Conservation (phyloP, 2,888 invertebrate species). For the Embidobia sp. region DNA sequence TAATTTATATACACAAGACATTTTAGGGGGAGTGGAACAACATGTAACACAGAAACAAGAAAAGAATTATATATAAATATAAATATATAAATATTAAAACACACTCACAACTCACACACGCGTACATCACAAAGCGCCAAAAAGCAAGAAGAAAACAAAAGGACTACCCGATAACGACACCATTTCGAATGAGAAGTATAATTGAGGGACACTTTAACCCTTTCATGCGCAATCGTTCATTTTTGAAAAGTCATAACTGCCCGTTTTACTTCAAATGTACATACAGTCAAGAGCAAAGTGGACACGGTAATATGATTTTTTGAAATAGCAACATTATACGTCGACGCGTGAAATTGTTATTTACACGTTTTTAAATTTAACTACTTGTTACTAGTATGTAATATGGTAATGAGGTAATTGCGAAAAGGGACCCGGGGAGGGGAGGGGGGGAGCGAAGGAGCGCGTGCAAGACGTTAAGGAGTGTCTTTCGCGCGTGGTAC, state of each 20-base stretch:
- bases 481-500: constrained; percentile 47
- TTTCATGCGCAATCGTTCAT: constrained; percentile 61
- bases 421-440: constrained; percentile 31
- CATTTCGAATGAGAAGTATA: constrained; percentile 41
- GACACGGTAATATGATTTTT: constrained; percentile 65
- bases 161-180: too few species aligned
- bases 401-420: constrained; percentile 61
- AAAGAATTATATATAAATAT: constrained; percentile 46
- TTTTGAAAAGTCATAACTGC: constrained; percentile 64
- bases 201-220: constrained; percentile 49
- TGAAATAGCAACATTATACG: constrained; percentile 58
- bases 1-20: constrained; percentile 69
- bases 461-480: constrained; percentile 49
- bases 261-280: constrained; percentile 64
- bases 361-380: constrained; percentile 66
- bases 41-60: constrained; percentile 38
- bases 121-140: constrained; percentile 26
- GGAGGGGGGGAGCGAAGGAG: constrained; percentile 12
- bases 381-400: constrained; percentile 66
- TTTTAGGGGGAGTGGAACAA: constrained; percentile 49
- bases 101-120: constrained; percentile 39
- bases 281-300: constrained; percentile 60
- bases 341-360: constrained; percentile 62
- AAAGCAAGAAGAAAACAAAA: constrained; percentile 1
- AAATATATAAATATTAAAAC: constrained; percentile 41